These are phyloP conservation scores for Cygnus olor DNA, from an alignment of 2,797 vertebrate species.

Conservation along the genomic window DNA sequence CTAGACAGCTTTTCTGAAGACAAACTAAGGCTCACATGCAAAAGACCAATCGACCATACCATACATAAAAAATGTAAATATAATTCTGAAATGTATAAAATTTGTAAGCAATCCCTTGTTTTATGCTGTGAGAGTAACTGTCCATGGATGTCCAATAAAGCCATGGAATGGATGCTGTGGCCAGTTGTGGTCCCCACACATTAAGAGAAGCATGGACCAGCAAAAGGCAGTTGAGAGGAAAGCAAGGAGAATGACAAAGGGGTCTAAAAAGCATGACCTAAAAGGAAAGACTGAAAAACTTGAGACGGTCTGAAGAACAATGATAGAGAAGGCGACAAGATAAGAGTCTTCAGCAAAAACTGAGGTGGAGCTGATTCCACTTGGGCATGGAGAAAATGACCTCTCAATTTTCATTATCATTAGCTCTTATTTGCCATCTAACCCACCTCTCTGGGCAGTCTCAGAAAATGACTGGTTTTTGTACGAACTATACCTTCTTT, in stretches of 20 bases:
- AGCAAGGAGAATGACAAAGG: not conserved
- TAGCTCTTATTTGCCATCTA: not conserved
- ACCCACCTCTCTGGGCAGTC: not conserved
- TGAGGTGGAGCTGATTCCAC: not conserved
- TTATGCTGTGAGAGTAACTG: not conserved
- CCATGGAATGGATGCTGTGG: not conserved
- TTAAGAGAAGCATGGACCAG: not conserved
- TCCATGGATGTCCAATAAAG: not conserved
- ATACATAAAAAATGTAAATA: not conserved
- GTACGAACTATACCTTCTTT: not conserved
- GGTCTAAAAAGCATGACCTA: not conserved
- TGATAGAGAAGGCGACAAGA: not conserved
- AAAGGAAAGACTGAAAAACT: not conserved
- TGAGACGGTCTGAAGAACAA: not conserved
- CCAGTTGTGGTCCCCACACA: not conserved
- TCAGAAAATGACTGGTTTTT: not conserved
- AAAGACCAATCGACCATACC: not conserved
- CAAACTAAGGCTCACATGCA: not conserved
- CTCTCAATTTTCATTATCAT: not conserved
- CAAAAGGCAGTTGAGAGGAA: not conserved
- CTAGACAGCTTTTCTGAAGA: not conserved
- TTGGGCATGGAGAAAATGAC: not conserved
- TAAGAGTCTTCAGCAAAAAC: not conserved
- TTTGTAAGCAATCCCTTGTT: not conserved
- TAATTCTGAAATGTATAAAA: not conserved